phyloP scores from a whole-genome alignment of 2,113 vertebrate species.

The Tachycineta bicolor region DNA sequence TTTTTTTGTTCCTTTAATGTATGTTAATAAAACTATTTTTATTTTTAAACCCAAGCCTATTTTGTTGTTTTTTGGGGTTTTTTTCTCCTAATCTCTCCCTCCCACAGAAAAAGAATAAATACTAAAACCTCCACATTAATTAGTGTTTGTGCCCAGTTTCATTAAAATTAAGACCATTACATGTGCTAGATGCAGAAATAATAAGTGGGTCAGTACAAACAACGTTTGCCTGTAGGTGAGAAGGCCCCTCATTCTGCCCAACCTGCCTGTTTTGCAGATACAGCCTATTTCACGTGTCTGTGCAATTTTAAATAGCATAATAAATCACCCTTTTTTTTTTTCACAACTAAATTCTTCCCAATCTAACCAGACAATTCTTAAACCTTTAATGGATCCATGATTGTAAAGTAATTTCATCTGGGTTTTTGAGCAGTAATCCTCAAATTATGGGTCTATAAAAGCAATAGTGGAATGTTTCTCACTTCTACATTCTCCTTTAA shows the following conservation, averaged over 20 bases:
- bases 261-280: neutral
- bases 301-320: neutral
- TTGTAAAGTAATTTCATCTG: constrained; percentile 53
- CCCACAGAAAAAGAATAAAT: too few relatives aligned
- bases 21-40: too few relatives aligned
- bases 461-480: constrained; percentile 12
- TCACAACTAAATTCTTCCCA: neutral
- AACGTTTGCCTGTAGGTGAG: neutral
- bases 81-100: too few relatives aligned
- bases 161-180: too few relatives aligned
- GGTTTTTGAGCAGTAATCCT: constrained; percentile 46
- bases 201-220: neutral
- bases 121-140: too few relatives aligned
- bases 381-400: constrained; percentile 30
- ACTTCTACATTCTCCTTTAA: constrained; percentile 38
- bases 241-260: neutral
- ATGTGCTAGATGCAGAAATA: neutral
- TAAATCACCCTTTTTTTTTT: neutral
- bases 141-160: too few relatives aligned
- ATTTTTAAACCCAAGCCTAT: too few relatives aligned
- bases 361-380: constrained; percentile 20
- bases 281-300: neutral
- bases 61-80: too few relatives aligned
- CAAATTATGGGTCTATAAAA: constrained; percentile 51
- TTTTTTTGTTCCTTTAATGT: too few relatives aligned